Conservation (phyloP, 2,113 vertebrate species). For the Melanerpes formicivorus region DNA sequence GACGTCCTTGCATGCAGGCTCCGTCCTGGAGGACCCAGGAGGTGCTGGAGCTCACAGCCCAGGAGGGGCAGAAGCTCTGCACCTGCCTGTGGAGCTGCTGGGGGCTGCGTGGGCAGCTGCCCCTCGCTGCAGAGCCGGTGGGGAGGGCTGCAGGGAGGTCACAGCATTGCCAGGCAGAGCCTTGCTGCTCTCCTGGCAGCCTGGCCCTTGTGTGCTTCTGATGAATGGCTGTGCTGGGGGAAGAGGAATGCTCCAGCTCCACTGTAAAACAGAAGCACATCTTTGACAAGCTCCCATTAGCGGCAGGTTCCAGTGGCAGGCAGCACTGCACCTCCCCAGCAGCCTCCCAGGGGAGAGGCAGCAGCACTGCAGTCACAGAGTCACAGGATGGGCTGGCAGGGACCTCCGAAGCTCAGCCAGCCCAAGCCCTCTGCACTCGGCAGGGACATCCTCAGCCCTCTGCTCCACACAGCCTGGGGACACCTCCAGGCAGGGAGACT, state of each 20-base stretch:
- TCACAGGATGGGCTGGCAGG: too few relatives aligned
- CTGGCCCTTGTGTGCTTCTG: neutral
- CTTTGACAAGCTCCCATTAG: constrained; percentile 61
- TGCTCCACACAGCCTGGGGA: too few relatives aligned
- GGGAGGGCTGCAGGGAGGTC: constrained; percentile 2
- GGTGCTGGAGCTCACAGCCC: neutral
- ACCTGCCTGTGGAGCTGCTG: neutral
- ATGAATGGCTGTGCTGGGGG: constrained; percentile 41
- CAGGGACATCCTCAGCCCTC: too few relatives aligned
- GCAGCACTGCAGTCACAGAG: neutral
- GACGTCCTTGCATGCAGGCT: neutral
- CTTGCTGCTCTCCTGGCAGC: neutral
- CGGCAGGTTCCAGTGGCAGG: neutral
- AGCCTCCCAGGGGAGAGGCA: neutral
- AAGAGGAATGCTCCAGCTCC: constrained; percentile 42
- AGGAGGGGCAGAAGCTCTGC: neutral
- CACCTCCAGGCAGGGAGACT: too few relatives aligned
- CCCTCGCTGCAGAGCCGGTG: neutral
- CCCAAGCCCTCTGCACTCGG: too few relatives aligned
- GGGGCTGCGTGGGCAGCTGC: neutral
- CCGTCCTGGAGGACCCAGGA: neutral
- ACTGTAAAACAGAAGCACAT: constrained; percentile 50
- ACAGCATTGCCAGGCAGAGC: neutral
- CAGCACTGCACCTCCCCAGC: neutral
- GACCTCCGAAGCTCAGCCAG: too few relatives aligned